A percentile compares a stretch with the other conserved stretches of the same genome.
These are phyloP conservation scores for Phytoseiulus persimilis DNA, from an alignment of 2,888 invertebrate genomes.

Conservation along the genomic window DNA sequence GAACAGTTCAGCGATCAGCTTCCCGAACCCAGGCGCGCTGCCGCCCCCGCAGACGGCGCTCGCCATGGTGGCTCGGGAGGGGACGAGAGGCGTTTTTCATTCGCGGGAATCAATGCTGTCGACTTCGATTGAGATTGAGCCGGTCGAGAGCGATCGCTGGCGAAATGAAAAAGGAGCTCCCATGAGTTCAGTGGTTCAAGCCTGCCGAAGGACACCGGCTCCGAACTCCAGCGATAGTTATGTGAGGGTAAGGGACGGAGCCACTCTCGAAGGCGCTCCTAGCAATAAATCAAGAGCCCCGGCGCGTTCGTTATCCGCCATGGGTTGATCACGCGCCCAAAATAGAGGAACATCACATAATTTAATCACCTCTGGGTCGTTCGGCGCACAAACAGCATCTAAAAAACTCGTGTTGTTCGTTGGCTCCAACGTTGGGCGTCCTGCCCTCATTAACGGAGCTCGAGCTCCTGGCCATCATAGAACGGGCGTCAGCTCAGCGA, in stretches of 20 bases:
- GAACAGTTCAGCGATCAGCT: too few relatives aligned
- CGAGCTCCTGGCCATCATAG: too few relatives aligned
- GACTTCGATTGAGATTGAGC: too few relatives aligned
- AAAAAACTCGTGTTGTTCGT: neutral
- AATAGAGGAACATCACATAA: neutral
- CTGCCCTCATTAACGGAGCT: neutral
- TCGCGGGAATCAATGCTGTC: too few relatives aligned
- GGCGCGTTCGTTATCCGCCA: neutral
- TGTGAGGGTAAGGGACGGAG: neutral
- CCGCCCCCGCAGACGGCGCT: too few relatives aligned
- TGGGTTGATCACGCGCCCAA: neutral
- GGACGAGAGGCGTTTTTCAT: too few relatives aligned
- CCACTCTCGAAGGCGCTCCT: neutral
- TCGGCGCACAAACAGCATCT: neutral
- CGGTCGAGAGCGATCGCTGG: too few relatives aligned
- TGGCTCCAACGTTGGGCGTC: neutral
- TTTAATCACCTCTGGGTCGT: neutral
- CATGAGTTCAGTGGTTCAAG: neutral
- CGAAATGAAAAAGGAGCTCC: neutral
- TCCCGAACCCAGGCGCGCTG: too few relatives aligned
- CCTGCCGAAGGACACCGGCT: neutral
- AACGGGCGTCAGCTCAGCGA: too few relatives aligned
- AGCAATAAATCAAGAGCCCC: neutral
- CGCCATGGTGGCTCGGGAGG: too few relatives aligned
- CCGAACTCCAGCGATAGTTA: neutral